Percentiles rank a stretch among this genome's conserved stretches.
phyloP scores from a whole-genome alignment of 2,888 invertebrate species.

The Campoplex capitator region DNA sequence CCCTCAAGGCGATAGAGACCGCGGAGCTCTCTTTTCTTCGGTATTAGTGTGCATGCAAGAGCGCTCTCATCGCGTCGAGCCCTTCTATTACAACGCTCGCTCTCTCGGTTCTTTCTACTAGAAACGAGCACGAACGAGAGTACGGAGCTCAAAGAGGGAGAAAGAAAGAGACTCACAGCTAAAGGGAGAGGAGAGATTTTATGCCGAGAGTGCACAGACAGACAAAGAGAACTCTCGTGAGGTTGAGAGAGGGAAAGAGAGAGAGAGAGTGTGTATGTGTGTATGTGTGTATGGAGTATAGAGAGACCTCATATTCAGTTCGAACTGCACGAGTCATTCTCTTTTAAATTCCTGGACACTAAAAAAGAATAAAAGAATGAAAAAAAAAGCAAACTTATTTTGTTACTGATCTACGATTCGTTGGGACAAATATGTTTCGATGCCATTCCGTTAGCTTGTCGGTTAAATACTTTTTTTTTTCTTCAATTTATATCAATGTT shows the following conservation, averaged over 20 bases:
- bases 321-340: background rate
- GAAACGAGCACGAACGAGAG: conserved; percentile 46
- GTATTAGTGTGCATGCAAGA: conserved; percentile 33
- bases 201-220: conserved; percentile 57
- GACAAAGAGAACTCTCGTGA: conserved; percentile 61
- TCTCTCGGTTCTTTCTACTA: conserved; percentile 44
- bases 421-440: background rate
- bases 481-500: too few relatives aligned
- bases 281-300: background rate
- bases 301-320: background rate
- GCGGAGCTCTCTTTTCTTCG: conserved; percentile 29
- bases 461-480: background rate
- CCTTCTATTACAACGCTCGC: conserved; percentile 55
- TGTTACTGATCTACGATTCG: background rate
- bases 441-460: background rate
- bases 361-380: background rate
- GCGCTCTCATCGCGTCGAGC: conserved; percentile 49
- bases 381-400: background rate
- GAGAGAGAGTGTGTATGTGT: background rate
- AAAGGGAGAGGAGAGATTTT: conserved; percentile 10
- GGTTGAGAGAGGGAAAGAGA: background rate
- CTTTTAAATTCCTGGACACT: conserved; percentile 1
- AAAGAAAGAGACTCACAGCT: background rate
- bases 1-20: conserved; percentile 30
- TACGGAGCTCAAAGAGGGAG: conserved; percentile 19